Evolutionary conservation across 2,888 invertebrate genomes (phyloP).

Genomic region (Phortica magna): DNA sequence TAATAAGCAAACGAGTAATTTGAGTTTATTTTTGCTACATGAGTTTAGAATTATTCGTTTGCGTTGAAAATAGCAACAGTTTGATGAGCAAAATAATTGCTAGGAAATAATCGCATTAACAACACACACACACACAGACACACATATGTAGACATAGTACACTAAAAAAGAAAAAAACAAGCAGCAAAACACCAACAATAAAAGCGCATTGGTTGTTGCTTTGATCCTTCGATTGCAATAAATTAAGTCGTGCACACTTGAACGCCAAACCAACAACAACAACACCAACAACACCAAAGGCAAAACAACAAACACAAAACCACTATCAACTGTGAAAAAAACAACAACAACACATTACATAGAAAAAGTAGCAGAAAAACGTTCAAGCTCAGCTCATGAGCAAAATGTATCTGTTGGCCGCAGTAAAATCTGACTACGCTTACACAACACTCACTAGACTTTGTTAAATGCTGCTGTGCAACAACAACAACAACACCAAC

Average conservation of each 20-base stretch:
- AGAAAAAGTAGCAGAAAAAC: not conserved
- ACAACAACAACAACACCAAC: not conserved
- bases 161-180: not conserved
- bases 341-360: not conserved
- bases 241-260: conserved; percentile 16
- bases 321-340: not conserved
- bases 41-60: too few species aligned
- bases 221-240: conserved; percentile 27
- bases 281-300: not conserved
- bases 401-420: not conserved
- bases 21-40: too few species aligned
- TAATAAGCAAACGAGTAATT: too few species aligned
- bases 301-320: not conserved
- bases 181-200: not conserved
- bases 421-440: not conserved
- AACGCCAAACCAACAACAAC: not conserved
- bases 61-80: too few species aligned
- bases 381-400: not conserved
- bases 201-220: not conserved
- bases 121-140: conserved; percentile 20
- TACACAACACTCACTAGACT: not conserved
- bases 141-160: not conserved
- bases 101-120: too few species aligned
- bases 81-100: too few species aligned
- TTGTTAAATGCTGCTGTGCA: not conserved